Conservation (phyloP, 2,888 invertebrate species). For the Furcula furcula region DNA sequence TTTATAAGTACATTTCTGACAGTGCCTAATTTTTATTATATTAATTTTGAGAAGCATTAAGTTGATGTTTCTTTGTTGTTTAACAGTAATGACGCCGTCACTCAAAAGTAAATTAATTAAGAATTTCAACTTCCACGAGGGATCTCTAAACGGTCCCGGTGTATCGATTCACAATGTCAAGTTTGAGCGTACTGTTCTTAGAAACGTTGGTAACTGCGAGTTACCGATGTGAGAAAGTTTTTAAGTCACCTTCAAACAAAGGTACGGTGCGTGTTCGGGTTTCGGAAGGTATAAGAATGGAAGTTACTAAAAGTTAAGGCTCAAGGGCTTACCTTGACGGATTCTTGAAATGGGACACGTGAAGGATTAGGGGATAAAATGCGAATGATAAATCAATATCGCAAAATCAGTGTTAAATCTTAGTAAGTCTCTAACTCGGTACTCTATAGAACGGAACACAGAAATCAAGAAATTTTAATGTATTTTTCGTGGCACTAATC, state of each 20-base stretch:
- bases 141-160: background rate
- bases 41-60: too few species aligned
- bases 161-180: slow-evolving; percentile 18
- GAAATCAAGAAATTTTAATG: too few species aligned
- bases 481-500: too few species aligned
- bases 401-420: too few species aligned
- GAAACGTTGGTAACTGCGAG: slow-evolving; percentile 21
- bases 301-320: background rate
- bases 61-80: background rate
- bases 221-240: slow-evolving; percentile 36
- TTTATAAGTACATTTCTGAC: too few species aligned
- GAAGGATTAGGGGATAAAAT: too few species aligned
- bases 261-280: slow-evolving; percentile 26
- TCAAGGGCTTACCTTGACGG: background rate
- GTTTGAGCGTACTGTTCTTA: slow-evolving; percentile 10
- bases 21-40: too few species aligned
- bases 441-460: too few species aligned
- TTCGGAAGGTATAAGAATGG: slow-evolving; percentile 14
- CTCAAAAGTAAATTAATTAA: slow-evolving; percentile 23
- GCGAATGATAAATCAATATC: too few species aligned
- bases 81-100: slow-evolving; percentile 3
- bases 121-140: slow-evolving; percentile 4
- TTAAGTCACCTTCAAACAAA: slow-evolving; percentile 38
- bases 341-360: background rate
- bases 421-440: too few species aligned